phyloP scores from a whole-genome alignment of 2,888 invertebrate species.

The Lamellibrachia columna region DNA sequence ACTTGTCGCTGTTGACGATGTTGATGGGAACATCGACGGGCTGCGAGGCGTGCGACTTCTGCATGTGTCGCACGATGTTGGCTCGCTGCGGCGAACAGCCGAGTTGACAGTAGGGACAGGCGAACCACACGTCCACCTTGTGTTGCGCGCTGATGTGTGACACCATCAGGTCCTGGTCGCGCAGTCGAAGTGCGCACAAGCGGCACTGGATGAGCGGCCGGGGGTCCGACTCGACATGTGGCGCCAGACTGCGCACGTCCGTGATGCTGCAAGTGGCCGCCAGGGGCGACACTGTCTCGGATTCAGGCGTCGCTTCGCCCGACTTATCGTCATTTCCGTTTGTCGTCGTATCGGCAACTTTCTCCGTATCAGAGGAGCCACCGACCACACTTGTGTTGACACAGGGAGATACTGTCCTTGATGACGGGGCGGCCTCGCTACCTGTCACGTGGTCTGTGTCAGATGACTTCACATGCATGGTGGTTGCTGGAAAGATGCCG shows the following conservation, averaged over 20 bases:
- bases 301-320: not conserved
- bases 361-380: not conserved
- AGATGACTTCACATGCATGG: not conserved
- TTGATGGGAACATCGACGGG: not conserved
- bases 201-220: not conserved
- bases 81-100: not conserved
- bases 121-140: not conserved
- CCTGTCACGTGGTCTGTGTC: not conserved
- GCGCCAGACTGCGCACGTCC: not conserved
- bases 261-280: not conserved
- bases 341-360: not conserved
- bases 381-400: not conserved
- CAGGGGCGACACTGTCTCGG: not conserved
- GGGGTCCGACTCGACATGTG: not conserved
- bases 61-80: not conserved
- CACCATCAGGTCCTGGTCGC: constrained; percentile 6
- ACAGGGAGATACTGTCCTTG: not conserved
- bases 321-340: not conserved
- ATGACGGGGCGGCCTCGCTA: not conserved
- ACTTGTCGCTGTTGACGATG: constrained; percentile 6
- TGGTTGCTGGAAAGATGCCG: not conserved
- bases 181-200: not conserved
- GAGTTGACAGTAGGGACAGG: not conserved
- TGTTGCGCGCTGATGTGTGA: not conserved
- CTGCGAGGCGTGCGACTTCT: not conserved